Evolutionary conservation across 1,140 invertebrate species (phyloP), one percentile per base, ranked within the genome.

Genomic region (Leptopilina boulardi): DNA sequence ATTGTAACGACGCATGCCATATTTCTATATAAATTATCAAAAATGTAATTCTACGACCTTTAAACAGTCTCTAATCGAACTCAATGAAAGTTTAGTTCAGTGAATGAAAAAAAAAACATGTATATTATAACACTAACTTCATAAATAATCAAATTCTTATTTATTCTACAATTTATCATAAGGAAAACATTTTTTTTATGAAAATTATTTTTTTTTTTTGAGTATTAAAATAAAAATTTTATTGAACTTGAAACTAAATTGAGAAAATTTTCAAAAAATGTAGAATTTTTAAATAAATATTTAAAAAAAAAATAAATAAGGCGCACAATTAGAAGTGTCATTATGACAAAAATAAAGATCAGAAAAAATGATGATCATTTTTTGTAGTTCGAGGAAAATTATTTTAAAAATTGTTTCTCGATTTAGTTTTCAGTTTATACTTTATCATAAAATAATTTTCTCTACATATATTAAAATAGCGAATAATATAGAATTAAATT

Each of bases 1-100:
- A 38, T 38, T 38, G 34, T 38, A 38, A 72, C 71, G 71, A 42
- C 41, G 70, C 34, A 71, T 71, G 41, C 41, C 34, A 71, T 41
- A 42, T 71, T n/a, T 38, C 34, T 38, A 38, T 38, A 38, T 8
- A 8, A 42, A 71, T 42, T 71, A 71, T 71, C 70, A 71, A 71
- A 71, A 71, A 34, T 71, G 41, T 71, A 42, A 71, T 41, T 2
- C 18, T 71, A 71, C 38, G 11, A 71, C 70, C 23, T 72, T 66
- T 23, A 66, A n/a, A 30, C 59, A 66, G 11, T n/a, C 13, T 66
- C 59, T 66, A 66, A 66, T 66, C 59, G 59, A 66, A 66, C 59
- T 66, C 23, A 66, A 66, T 66, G 26, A n/a, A 66, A 66, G 23
- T 66, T 66, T 26, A n/a, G 26, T 34, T 66, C 26, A 13, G 26